Evolutionary conservation across 2,797 vertebrate species (phyloP), one percentile per base, ranked within the genome.

Genomic region (Manis pentadactyla): DNA sequence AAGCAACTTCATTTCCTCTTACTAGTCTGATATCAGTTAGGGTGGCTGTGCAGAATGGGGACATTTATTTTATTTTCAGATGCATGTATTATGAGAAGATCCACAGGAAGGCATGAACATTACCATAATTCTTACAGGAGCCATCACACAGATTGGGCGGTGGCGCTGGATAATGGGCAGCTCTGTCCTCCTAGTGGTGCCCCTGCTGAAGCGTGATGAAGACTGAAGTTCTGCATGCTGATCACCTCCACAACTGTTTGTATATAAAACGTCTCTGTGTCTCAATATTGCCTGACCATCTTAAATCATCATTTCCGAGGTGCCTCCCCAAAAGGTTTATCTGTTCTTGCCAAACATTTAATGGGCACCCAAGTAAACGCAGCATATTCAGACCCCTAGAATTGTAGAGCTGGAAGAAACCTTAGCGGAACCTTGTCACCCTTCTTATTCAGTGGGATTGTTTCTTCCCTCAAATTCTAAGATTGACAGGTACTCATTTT

Each of bases 1-100:
- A 77, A 55, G 27, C 5, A 64, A 64, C 42, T 97, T 63, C 31
- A 46, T 94, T 90, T 93, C 42, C 63, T 87, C 93, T 83, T 88
- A 74, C 17, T 13, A 46, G 68, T 2, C 73, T 61, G 39, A 88
- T 79, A 82, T 57, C 27, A 42, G 53, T 37, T 23, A 79, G 39
- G 17, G n/a, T 51, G 55, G 29, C n/a, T 34, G 15, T 17, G 74
- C 21, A 63, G 53, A 49, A 49, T 1, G 7, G 39, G 57, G 5
- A 18, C 0, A 8, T 82, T 87, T 87, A 46, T 81, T 97, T 57
- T 78, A 59, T 71, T 90, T 57, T 77, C 64, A 64, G 64, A 81
- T 90, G 25, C 11, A 96, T 4, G 0, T 10, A 29, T 17, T 59
- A 73, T 49, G 81, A 37, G 89, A 94, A 96, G 71, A 74, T 90